These are phyloP conservation scores for Gymnarchus niloticus DNA, from an alignment of 2,113 vertebrate genomes.

Conservation along the genomic window DNA sequence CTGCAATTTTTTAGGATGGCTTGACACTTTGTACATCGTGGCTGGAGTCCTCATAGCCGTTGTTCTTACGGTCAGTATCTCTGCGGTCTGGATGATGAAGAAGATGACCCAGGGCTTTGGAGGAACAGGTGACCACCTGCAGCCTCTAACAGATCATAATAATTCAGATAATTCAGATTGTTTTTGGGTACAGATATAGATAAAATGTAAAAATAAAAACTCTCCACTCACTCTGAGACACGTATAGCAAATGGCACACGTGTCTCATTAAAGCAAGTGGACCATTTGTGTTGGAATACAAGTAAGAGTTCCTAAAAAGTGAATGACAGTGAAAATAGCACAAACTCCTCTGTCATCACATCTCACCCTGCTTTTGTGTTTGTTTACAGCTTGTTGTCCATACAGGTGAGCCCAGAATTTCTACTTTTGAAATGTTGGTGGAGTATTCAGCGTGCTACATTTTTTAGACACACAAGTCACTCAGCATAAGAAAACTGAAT, in stretches of 20 bases:
- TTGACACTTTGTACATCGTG: background rate
- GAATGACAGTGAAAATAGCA: background rate
- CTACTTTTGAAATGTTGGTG: background rate
- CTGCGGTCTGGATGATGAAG: background rate
- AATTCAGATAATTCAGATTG: no score
- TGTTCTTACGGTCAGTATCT: background rate
- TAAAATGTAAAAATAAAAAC: no score
- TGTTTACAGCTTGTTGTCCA: background rate
- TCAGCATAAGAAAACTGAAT: background rate
- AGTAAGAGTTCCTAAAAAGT: background rate
- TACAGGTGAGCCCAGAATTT: background rate
- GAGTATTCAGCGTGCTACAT: background rate
- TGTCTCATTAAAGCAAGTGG: background rate
- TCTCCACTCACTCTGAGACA: no score
- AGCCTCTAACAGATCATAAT: no score
- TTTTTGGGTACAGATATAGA: no score
- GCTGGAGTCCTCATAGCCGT: background rate
- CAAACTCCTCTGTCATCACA: background rate
- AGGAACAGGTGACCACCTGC: background rate
- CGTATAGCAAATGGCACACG: no score
- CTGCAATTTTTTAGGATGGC: background rate
- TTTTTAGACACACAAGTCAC: background rate
- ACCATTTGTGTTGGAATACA: background rate
- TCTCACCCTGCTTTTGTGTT: background rate
- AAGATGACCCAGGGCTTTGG: background rate